Evolutionary conservation across 2,888 invertebrate species (phyloP), one percentile per base, ranked within the genome.

Genomic region (Scaeva pyrastri): DNA sequence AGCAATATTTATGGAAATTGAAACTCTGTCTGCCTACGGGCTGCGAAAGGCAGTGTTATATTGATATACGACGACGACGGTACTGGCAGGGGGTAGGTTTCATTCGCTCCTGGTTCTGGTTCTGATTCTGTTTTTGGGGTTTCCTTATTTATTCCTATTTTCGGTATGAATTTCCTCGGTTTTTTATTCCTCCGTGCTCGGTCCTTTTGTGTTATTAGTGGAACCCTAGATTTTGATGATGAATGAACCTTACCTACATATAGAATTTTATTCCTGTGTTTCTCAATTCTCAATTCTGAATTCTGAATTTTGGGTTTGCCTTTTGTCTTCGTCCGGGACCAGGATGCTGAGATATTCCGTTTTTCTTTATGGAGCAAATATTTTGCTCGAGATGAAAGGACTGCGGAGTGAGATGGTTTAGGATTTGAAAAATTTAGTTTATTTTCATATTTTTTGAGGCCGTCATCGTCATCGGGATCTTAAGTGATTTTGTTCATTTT

Each of bases 1-100:
- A 77, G 77, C 83, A 43, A 78, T 83, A 74, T 56, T 74, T 78
- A 83, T 83, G 83, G 73, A 74, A 74, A 78, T 78, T 83, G 74
- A 71, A 78, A 68, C 64, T 21, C 62, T 60, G 16, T 31, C 16
- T 56, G 31, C 36, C 11, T 56, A 45, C 7, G n/a, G 6, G 7
- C 6, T 45, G 16, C 41, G 19, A 60, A 1, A 14, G 41, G 19
- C 19, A 58, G 12, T 39, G 31, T 8, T 31, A 31, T 31, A 31
- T 31, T 31, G 31, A 31, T 39, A 8, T 21, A 41, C n/a, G n/a
- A n/a, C n/a, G n/a, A n/a, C n/a, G n/a, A n/a, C n/a, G 8, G 19
- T 41, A 3, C 1, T 14, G 39, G 14, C 1, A 14, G n/a, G 1
- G 16, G 19, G 56, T 14, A 21, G 26, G 21, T 12, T 60, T 14